Conservation (phyloP, 2,113 vertebrate genomes). For the Numenius arquata region DNA sequence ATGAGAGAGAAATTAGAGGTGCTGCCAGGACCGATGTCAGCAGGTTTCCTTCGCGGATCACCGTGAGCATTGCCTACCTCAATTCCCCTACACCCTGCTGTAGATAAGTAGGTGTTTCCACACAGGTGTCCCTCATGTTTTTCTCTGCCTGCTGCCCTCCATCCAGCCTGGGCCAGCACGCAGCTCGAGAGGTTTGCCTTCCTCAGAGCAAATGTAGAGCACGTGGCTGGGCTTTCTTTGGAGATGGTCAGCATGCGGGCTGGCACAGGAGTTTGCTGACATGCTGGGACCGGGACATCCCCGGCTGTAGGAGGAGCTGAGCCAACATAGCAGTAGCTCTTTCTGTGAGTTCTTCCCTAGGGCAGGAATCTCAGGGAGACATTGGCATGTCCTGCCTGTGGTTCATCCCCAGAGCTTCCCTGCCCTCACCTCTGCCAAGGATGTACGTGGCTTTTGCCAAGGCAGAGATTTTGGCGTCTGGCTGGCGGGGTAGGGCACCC, state of each 20-base stretch:
- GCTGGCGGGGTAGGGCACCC: background rate
- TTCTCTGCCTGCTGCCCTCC: background rate
- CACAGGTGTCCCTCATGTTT: background rate
- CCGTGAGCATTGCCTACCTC: rapidly evolving
- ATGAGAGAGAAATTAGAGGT: background rate
- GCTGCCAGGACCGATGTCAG: background rate
- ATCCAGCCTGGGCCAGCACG: background rate
- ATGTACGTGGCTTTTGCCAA: background rate
- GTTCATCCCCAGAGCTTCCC: background rate
- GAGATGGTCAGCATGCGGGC: rapidly evolving
- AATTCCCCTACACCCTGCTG: background rate
- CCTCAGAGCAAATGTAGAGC: background rate
- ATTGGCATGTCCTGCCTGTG: background rate
- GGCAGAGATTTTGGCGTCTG: background rate
- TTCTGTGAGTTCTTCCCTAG: background rate
- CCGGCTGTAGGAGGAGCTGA: background rate
- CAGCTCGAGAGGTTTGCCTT: background rate
- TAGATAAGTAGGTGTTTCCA: background rate
- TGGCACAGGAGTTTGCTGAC: background rate
- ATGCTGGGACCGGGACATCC: background rate
- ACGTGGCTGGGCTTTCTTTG: rapidly evolving
- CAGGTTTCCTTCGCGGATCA: background rate
- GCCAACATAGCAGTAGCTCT: background rate
- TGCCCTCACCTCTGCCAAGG: background rate
- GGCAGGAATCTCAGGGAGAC: background rate